Percentiles rank a stretch among this genome's conserved stretches.
These are phyloP conservation scores for Eupithecia abbreviata DNA, from an alignment of 2,888 invertebrate genomes.

Conservation along the genomic window DNA sequence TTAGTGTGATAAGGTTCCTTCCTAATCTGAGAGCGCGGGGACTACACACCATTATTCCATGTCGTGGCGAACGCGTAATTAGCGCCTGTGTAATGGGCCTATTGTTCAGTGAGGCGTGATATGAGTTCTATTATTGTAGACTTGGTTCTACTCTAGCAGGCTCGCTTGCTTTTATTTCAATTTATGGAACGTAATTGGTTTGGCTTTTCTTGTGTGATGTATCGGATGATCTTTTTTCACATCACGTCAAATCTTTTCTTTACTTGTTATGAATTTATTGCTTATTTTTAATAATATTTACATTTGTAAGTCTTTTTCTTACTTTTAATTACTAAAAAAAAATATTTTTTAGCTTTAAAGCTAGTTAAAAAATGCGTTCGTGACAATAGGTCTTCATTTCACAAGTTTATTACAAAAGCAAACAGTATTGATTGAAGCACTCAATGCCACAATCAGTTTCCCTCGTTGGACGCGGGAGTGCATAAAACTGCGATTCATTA, in stretches of 20 bases:
- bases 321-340: too few relatives aligned
- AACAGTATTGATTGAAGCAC: constrained; percentile 24
- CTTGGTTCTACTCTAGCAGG: constrained; percentile 12
- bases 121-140: constrained; percentile 26
- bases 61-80: constrained; percentile 32
- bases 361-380: background rate
- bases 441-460: constrained; percentile 51
- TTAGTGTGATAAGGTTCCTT: background rate
- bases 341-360: too few relatives aligned
- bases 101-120: constrained; percentile 35
- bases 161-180: constrained; percentile 1
- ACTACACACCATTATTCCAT: constrained; percentile 19
- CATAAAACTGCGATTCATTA: constrained; percentile 70
- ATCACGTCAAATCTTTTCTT: background rate
- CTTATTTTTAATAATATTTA: too few relatives aligned
- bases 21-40: background rate
- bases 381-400: background rate
- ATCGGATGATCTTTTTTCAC: background rate
- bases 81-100: constrained; percentile 35
- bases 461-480: constrained; percentile 45
- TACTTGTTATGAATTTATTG: too few relatives aligned
- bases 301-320: too few relatives aligned
- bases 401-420: background rate
- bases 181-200: background rate
- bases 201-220: background rate